These are phyloP conservation scores for Calidris pugnax DNA, from an alignment of 2,113 vertebrate genomes.

Conservation along the genomic window DNA sequence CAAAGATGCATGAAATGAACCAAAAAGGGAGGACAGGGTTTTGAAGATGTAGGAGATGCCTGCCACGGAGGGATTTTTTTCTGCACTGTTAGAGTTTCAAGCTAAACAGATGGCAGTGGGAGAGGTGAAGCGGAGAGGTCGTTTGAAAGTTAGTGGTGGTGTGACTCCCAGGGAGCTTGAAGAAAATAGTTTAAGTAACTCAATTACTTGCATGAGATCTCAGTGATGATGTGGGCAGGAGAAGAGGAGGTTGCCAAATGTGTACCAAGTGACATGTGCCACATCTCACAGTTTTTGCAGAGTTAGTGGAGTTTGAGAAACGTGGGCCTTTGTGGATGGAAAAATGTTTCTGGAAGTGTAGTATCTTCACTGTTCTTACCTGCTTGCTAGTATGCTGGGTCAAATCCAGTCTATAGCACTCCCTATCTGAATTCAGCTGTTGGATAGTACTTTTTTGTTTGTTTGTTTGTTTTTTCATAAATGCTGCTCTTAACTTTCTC, in stretches of 20 bases:
- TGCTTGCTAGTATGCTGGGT: not conserved
- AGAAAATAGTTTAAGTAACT: not conserved
- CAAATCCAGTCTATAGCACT: not conserved
- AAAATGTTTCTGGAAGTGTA: not conserved
- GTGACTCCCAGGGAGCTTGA: not conserved
- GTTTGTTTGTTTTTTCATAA: not conserved
- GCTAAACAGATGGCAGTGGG: not conserved
- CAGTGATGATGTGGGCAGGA: not conserved
- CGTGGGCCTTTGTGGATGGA: not conserved
- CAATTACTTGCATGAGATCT: not conserved
- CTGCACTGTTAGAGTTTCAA: not conserved
- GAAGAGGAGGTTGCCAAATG: not conserved
- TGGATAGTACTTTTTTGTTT: not conserved
- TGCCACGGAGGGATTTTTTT: not conserved
- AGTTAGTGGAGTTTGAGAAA: not conserved
- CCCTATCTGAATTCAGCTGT: not conserved
- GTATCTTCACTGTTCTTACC: not conserved
- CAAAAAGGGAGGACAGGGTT: conserved; percentile 5
- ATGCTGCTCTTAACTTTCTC: not conserved
- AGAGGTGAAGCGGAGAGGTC: not conserved
- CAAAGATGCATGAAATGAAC: conserved; percentile 33
- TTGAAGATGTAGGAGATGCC: not conserved
- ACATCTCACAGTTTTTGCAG: not conserved
- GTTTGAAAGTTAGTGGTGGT: not conserved
- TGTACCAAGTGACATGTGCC: not conserved